phyloP scores from a whole-genome alignment of 2,888 invertebrate genomes.

The Parnassius smintheus region DNA sequence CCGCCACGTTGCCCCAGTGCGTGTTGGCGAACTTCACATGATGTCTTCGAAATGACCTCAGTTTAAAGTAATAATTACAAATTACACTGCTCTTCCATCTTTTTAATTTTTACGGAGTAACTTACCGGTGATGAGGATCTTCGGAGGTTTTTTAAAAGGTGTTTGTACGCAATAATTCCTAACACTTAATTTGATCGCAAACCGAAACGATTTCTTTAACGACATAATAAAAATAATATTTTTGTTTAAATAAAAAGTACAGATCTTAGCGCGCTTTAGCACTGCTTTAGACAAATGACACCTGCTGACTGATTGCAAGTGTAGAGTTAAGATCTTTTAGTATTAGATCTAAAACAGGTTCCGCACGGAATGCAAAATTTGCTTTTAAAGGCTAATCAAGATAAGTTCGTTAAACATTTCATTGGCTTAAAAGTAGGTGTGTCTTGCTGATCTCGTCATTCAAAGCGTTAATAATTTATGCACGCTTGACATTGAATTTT shows the following conservation, averaged over 20 bases:
- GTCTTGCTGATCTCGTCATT: conserved; percentile 34
- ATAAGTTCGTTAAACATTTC: conserved; percentile 27
- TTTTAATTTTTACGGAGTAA: conserved; percentile 26
- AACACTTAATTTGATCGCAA: conserved; percentile 42
- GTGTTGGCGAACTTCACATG: too few relatives aligned
- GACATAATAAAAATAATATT: conserved; percentile 42
- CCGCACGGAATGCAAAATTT: conserved; percentile 27
- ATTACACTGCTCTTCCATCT: not conserved
- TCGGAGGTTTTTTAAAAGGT: conserved; percentile 60
- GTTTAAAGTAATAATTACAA: not conserved
- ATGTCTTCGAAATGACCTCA: too few relatives aligned
- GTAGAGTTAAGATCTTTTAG: conserved; percentile 37
- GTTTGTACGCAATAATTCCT: conserved; percentile 54
- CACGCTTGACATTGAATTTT: not conserved
- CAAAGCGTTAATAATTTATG: not conserved
- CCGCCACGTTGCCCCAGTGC: too few relatives aligned
- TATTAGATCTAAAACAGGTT: conserved; percentile 57
- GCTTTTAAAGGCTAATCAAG: conserved; percentile 20
- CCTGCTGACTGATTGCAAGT: conserved; percentile 45
- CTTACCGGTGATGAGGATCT: conserved; percentile 82
- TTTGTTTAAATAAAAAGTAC: not conserved
- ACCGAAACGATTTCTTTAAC: conserved; percentile 53
- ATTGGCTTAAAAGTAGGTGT: conserved; percentile 48
- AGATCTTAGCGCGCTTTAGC: conserved; percentile 50
- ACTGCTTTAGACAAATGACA: conserved; percentile 51